Evolutionary conservation across 2,113 vertebrate genomes (phyloP).

Genomic region (Catagonus wagneri): DNA sequence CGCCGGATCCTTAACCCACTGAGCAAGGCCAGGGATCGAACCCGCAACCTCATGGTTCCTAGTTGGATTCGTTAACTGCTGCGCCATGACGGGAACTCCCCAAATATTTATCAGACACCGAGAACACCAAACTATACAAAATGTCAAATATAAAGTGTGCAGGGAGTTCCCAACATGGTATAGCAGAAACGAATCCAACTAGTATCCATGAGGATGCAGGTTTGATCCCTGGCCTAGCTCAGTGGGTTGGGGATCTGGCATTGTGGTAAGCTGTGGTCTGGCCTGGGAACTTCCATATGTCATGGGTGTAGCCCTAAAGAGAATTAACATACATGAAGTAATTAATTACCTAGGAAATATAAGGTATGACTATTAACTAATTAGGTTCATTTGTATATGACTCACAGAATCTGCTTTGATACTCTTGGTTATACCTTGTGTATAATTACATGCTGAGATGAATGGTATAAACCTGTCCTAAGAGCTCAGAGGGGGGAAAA

Average conservation of each 20-base stretch:
- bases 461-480: neutral
- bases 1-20: too few species aligned
- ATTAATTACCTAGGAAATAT: constrained; percentile 31
- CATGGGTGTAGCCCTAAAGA: too few species aligned
- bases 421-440: constrained; percentile 1
- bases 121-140: constrained; percentile 3
- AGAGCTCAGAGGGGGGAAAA: neutral
- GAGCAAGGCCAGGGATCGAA: too few species aligned
- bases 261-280: too few species aligned
- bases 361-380: constrained; percentile 48
- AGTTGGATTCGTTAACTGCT: too few species aligned
- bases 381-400: constrained; percentile 62
- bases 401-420: neutral
- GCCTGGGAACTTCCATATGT: too few species aligned
- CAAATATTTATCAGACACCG: neutral
- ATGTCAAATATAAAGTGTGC: neutral
- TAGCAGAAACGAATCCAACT: too few species aligned
- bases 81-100: too few species aligned
- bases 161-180: neutral
- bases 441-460: constrained; percentile 46
- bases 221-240: too few species aligned
- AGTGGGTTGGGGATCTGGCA: too few species aligned
- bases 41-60: too few species aligned
- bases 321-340: neutral
- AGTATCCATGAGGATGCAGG: too few species aligned